These are phyloP conservation scores for Actinopyga echinites DNA, from an alignment of 53 echinoderm and acorn worm genomes.

Conservation along the genomic window DNA sequence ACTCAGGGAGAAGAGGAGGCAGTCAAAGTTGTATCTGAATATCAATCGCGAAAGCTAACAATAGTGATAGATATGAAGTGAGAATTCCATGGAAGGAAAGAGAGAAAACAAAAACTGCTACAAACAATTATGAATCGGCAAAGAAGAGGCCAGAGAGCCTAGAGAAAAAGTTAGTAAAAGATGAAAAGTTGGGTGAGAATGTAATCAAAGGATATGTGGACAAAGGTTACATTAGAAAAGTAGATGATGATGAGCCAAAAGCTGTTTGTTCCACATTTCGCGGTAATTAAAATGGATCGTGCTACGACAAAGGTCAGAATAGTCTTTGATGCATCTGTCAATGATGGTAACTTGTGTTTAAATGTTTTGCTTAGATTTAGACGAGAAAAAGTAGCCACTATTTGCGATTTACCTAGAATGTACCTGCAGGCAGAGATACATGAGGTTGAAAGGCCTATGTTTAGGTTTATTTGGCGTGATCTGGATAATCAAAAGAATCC, in stretches of 20 bases:
- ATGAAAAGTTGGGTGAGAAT: background rate
- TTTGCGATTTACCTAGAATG: conserved; percentile 56
- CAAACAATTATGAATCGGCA: conserved; percentile 16
- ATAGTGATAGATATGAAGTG: conserved; percentile 3
- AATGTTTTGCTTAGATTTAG: conserved; percentile 52
- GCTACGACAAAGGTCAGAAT: conserved; percentile 35
- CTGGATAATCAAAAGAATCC: conserved; percentile 8
- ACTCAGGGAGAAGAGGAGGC: conserved; percentile 25
- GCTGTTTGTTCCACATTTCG: background rate
- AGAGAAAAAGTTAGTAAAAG: conserved; percentile 16
- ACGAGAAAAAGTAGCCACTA: conserved; percentile 41
- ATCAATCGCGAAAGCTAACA: background rate
- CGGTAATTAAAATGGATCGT: background rate
- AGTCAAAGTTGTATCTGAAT: conserved; percentile 3
- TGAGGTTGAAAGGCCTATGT: conserved; percentile 13
- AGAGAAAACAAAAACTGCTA: background rate
- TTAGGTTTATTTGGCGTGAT: conserved; percentile 53
- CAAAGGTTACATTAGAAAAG: conserved; percentile 24
- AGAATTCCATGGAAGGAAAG: conserved; percentile 37
- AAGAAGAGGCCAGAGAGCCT: conserved; percentile 13
- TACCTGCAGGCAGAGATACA: conserved; percentile 52
- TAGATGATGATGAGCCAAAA: background rate
- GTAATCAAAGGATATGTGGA: conserved; percentile 10
- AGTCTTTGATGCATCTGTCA: conserved; percentile 36
- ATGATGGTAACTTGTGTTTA: conserved; percentile 34